Evolutionary conservation across 37 sponge, comb jelly and placozoan genomes (phyloP).

Genomic region (Theonella swinhoei): DNA sequence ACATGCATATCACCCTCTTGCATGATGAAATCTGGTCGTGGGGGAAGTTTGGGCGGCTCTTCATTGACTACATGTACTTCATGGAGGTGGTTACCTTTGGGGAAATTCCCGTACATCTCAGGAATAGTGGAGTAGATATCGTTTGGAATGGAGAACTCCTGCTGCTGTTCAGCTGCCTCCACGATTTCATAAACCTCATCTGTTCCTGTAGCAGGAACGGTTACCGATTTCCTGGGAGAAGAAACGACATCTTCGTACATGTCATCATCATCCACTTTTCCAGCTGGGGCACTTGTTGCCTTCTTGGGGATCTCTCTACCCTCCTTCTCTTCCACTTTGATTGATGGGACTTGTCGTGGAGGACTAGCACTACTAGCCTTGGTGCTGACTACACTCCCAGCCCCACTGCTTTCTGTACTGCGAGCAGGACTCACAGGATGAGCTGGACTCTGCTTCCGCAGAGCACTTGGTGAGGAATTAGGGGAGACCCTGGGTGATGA

Average conservation of each 20-base stretch:
- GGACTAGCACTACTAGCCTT: neutral
- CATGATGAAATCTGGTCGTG: neutral
- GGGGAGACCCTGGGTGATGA: neutral
- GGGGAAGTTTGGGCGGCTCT: neutral
- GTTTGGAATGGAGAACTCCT: no score
- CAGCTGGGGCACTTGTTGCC: neutral
- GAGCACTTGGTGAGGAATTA: neutral
- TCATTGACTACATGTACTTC: no score
- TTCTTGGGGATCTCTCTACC: neutral
- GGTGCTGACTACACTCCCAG: neutral
- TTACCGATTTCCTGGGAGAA: neutral
- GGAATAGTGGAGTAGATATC: neutral
- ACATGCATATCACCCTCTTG: neutral
- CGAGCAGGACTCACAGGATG: no score
- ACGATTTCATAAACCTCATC: neutral
- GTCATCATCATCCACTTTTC: neutral
- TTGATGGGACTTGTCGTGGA: neutral
- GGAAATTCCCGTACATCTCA: neutral
- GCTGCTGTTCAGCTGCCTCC: neutral
- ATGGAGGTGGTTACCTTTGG: no score
- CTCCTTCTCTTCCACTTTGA: neutral
- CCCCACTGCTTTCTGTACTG: neutral
- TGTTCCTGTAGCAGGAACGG: neutral
- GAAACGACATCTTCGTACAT: neutral
- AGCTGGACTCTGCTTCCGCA: neutral